Conservation (phyloP, 2,113 vertebrate genomes). For the Marmota flaviventris region DNA sequence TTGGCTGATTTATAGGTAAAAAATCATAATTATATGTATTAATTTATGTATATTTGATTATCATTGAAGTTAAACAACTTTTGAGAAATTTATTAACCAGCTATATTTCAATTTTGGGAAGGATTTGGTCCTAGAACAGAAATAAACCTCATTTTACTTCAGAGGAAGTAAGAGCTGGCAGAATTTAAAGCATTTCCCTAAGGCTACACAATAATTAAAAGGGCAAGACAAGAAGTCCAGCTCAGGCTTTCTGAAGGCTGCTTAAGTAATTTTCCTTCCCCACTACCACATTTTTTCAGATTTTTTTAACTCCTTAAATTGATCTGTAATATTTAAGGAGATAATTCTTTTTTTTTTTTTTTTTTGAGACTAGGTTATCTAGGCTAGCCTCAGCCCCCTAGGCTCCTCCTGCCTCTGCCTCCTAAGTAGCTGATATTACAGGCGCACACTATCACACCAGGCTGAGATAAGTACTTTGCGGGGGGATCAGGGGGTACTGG, state of each 20-base stretch:
- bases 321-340: neutral
- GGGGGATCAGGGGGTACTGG: too few relatives aligned
- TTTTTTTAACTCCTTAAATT: neutral
- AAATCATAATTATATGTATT: neutral
- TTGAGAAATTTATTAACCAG: neutral
- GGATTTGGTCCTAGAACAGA: neutral
- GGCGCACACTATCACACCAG: neutral
- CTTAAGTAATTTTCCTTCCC: neutral
- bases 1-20: neutral
- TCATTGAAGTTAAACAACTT: neutral
- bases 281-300: neutral
- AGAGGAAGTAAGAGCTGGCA: neutral
- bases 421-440: neutral
- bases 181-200: neutral
- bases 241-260: neutral
- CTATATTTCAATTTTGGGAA: neutral
- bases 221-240: neutral
- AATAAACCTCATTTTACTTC: constrained; percentile 7
- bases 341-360: neutral
- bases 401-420: neutral
- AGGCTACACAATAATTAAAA: neutral
- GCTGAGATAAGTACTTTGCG: neutral
- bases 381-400: neutral
- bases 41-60: neutral
- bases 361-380: neutral